Evolutionary conservation across 2,888 invertebrate genomes (phyloP), one percentile per base, ranked within the genome.

Genomic region (Trichopoda pennipes): DNA sequence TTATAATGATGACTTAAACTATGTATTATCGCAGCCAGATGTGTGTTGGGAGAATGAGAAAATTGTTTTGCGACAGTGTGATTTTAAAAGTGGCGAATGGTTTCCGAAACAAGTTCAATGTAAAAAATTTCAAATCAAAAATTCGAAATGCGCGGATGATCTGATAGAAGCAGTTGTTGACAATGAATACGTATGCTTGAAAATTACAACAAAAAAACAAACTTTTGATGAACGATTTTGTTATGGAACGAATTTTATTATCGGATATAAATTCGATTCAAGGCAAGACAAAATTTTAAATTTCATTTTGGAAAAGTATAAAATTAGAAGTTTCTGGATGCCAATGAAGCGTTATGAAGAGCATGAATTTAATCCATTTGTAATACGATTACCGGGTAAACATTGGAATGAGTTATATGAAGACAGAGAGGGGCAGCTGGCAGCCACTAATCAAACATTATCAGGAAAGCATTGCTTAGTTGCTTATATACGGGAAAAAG

Each of bases 381-480:
- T 69, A 87, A 92, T 93, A 92, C 87, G 89, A 21, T 90, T 92
- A 73, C 93, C 93, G 0, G 93, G 93, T 6, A 80, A 87, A 66
- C 81, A 83, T 19, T 91, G 89, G 89, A 89, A 88, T 32, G 84
- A 88, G 63, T 49, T 85, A n/a, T 81, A 89, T 12, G 63, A 84
- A 16, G 19, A 47, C n/a, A 51, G 38, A 8, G 38, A 12, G 14
- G 58, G 68, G 1, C 21, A 80, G 35, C n/a, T 83, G 42, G 68
- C 86, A 42, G 69, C 85, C 28, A 80, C 79, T 14, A 85, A 86
- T n/a, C 80, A 19, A 17, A 44, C 85, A 14, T 64, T 75, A 49
- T 85, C 86, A 23, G 79, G 86, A 68, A 84, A 85, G 68, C 85
- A 87, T 38, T 90, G 89, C 78, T 73, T 89, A 32, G 85, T 85